Conservation (phyloP, 2,888 invertebrate genomes). For the Furcula furcula region DNA sequence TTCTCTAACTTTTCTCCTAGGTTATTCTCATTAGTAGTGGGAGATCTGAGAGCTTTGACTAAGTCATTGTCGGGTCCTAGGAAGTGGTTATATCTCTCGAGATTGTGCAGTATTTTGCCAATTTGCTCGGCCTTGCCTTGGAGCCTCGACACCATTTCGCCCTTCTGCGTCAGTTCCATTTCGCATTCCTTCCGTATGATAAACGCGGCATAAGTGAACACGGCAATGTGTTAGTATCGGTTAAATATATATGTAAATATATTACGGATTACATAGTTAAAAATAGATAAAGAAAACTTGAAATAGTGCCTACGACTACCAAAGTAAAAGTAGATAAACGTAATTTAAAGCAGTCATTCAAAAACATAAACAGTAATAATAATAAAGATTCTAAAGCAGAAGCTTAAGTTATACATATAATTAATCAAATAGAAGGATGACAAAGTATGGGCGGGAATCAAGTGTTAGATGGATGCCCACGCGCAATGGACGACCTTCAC, state of each 20-base stretch:
- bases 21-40: slow-evolving; percentile 64
- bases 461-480: slow-evolving; percentile 46
- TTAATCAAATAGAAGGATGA: slow-evolving; percentile 31
- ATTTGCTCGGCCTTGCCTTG: slow-evolving; percentile 98
- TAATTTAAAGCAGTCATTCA: slow-evolving; percentile 4
- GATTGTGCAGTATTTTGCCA: slow-evolving; percentile 94
- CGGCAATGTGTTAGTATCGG: slow-evolving; percentile 68
- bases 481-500: slow-evolving; percentile 40
- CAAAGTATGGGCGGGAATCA: slow-evolving; percentile 52
- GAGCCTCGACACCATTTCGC: slow-evolving; percentile 96
- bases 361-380: slow-evolving; percentile 10
- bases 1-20: slow-evolving; percentile 64
- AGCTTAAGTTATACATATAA: slow-evolving; percentile 10
- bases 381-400: slow-evolving; percentile 10
- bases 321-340: slow-evolving; percentile 9
- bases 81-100: slow-evolving; percentile 92
- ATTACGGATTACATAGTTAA: no score
- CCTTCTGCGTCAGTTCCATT: slow-evolving; percentile 97
- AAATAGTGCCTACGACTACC: no score
- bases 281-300: no score
- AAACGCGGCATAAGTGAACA: slow-evolving; percentile 74
- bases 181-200: slow-evolving; percentile 91
- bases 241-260: slow-evolving; percentile 1
- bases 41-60: slow-evolving; percentile 74
- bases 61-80: slow-evolving; percentile 83